Percentiles rank a stretch among this genome's conserved stretches.
Conservation (phyloP, 1,140 invertebrate genomes). For the Drosophila trapezifrons region DNA sequence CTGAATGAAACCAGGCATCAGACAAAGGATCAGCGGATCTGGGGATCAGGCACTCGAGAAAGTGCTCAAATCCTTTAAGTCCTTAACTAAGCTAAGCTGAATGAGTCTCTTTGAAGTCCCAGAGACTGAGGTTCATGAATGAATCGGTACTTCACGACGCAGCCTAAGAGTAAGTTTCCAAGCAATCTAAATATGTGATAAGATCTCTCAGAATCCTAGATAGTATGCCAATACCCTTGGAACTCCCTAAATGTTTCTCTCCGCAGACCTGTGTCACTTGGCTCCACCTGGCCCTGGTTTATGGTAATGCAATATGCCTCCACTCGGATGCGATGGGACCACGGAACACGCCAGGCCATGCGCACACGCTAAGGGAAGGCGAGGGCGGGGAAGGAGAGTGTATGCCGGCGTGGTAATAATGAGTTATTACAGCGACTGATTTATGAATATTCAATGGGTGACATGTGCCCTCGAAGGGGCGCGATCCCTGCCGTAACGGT, state of each 20-base stretch:
- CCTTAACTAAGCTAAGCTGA: slow-evolving; percentile 7
- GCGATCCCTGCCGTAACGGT: slow-evolving; percentile 40
- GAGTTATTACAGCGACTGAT: slow-evolving; percentile 72
- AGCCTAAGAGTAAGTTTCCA: not conserved
- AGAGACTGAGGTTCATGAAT: not conserved
- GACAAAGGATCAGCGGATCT: slow-evolving; percentile 12
- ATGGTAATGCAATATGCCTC: slow-evolving; percentile 54
- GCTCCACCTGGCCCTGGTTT: slow-evolving; percentile 8
- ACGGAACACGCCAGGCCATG: slow-evolving; percentile 6
- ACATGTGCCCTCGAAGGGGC: slow-evolving; percentile 48
- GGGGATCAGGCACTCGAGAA: slow-evolving; percentile 18
- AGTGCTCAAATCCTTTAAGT: slow-evolving; percentile 25
- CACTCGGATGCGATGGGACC: not conserved
- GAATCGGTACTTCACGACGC: not conserved
- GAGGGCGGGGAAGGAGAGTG: not conserved
- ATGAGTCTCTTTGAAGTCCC: not conserved
- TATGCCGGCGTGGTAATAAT: slow-evolving; percentile 45
- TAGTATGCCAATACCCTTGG: not conserved
- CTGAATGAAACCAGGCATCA: not conserved
- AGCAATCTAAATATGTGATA: not conserved
- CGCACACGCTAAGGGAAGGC: slow-evolving; percentile 47
- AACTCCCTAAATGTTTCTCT: not conserved
- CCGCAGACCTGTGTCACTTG: not conserved
- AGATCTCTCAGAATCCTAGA: not conserved
- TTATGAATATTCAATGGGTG: slow-evolving; percentile 78